These are phyloP conservation scores for Trachops cirrhosus DNA, from an alignment of 2,797 vertebrate genomes.

Conservation along the genomic window DNA sequence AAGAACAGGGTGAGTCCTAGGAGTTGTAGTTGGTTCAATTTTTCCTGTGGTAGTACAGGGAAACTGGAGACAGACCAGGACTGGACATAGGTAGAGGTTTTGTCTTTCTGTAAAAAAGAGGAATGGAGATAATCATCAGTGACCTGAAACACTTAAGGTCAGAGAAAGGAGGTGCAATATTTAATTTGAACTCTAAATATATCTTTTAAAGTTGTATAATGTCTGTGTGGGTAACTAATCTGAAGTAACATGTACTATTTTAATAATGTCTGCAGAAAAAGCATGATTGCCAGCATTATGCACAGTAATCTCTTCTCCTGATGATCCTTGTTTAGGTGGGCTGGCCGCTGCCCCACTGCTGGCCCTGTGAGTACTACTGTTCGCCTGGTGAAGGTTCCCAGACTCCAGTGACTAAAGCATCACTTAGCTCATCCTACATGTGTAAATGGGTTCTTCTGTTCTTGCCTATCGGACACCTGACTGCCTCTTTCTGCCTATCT, in stretches of 20 bases:
- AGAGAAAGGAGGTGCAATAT: neutral
- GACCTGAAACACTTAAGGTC: neutral
- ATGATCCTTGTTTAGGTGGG: neutral
- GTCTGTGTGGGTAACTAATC: neutral
- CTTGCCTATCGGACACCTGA: neutral
- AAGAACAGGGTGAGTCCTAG: slow-evolving; percentile 6
- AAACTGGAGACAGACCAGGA: neutral
- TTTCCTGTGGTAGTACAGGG: neutral
- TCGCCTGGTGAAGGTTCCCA: neutral
- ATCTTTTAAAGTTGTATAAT: neutral
- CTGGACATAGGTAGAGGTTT: neutral
- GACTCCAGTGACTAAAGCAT: neutral
- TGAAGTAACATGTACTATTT: neutral
- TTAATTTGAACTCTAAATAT: slow-evolving; percentile 19
- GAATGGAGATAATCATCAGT: neutral
- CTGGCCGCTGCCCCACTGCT: neutral
- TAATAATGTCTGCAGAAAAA: neutral
- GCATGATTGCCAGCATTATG: neutral
- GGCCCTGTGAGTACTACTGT: neutral
- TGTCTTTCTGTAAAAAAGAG: slow-evolving; percentile 13
- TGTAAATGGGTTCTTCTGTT: neutral
- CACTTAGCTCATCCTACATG: neutral
- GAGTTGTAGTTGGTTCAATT: neutral
- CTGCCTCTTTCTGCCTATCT: neutral
- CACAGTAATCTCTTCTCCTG: neutral